Evolutionary conservation across 1,140 invertebrate genomes (phyloP).

Genomic region (Caenorhabditis elegans): WBcel235 BX284604.4:9218001-9218500

Average conservation of each 20-base stretch:
- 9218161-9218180: slow-evolving; percentile 20
- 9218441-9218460: slow-evolving; percentile 34
- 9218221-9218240: slow-evolving; percentile 21
- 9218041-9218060: no score
- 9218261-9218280: slow-evolving; percentile 36
- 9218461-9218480: slow-evolving; percentile 33
- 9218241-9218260: slow-evolving; percentile 39
- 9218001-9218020: neutral
- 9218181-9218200: slow-evolving; percentile 24
- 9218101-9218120: neutral
- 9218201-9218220: neutral
- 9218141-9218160: slow-evolving; percentile 37
- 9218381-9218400: slow-evolving; percentile 42
- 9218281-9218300: slow-evolving; percentile 34
- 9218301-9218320: slow-evolving; percentile 42
- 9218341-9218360: slow-evolving; percentile 40
- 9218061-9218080: no score
- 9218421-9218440: slow-evolving; percentile 20
- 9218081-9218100: no score
- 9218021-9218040: no score
- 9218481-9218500: slow-evolving; percentile 42
- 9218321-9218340: slow-evolving; percentile 39
- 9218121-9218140: slow-evolving; percentile 34
- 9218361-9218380: slow-evolving; percentile 32
- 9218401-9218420: slow-evolving; percentile 36